Evolutionary conservation across 2,113 vertebrate genomes (phyloP).

Genomic region (Chlamydotis undulata): DNA sequence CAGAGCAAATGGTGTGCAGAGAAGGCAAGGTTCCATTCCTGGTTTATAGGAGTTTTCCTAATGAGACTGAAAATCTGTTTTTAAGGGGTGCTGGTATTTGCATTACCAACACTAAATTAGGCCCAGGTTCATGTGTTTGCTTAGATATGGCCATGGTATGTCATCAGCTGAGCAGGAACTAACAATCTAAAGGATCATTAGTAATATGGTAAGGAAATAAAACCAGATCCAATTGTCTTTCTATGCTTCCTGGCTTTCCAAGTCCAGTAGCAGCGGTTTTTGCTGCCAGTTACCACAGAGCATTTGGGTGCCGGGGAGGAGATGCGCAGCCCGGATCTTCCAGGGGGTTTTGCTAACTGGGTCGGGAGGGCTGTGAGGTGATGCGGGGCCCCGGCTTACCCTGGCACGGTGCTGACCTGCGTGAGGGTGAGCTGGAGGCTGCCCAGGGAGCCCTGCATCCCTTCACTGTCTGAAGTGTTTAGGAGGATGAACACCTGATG

Average conservation of each 20-base stretch:
- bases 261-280: background rate
- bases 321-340: background rate
- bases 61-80: background rate
- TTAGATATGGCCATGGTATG: too few species aligned
- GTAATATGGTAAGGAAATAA: background rate
- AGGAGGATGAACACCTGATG: background rate
- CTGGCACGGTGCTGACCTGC: background rate
- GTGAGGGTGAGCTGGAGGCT: background rate
- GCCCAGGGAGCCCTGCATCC: background rate
- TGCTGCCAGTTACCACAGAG: rapidly evolving
- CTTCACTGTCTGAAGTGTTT: background rate
- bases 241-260: rapidly evolving
- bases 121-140: background rate
- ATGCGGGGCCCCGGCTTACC: background rate
- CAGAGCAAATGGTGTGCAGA: background rate
- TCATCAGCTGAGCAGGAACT: background rate
- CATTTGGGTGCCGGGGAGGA: background rate
- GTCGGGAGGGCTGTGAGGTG: background rate
- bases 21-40: background rate
- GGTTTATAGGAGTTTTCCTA: rapidly evolving
- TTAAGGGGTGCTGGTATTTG: background rate
- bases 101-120: background rate
- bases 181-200: background rate
- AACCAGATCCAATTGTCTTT: background rate
- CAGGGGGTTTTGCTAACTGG: background rate